Conservation (phyloP, 2,888 invertebrate genomes). For the Stenodera caucasica region DNA sequence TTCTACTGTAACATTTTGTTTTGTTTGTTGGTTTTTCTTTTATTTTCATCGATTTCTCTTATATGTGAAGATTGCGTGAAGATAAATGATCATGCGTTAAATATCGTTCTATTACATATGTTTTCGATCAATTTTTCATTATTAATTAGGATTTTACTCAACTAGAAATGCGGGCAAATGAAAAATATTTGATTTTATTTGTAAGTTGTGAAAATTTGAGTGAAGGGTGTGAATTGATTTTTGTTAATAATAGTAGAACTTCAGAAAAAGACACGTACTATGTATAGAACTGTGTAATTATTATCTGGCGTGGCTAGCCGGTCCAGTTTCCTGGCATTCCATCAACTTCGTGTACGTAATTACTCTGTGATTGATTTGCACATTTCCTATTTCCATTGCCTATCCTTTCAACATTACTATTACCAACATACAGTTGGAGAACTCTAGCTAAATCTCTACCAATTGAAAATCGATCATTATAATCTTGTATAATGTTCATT, state of each 20-base stretch:
- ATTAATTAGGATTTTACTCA: too few species aligned
- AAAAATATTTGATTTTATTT: too few species aligned
- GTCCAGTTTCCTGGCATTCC: conserved; percentile 36
- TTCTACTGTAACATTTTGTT: too few species aligned
- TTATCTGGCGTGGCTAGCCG: conserved; percentile 19
- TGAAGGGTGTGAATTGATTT: neutral
- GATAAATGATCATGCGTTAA: too few species aligned
- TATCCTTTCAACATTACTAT: conserved; percentile 36
- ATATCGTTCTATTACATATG: too few species aligned
- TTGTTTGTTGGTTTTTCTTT: too few species aligned
- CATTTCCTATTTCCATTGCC: conserved; percentile 42
- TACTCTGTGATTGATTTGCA: conserved; percentile 43
- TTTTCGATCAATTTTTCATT: too few species aligned
- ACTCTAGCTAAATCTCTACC: conserved; percentile 27
- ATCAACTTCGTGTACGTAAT: conserved; percentile 41
- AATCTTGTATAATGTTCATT: conserved; percentile 24
- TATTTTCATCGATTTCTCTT: too few species aligned
- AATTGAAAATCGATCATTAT: conserved; percentile 37
- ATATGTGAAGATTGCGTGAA: too few species aligned
- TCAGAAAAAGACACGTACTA: neutral
- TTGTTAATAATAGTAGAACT: neutral
- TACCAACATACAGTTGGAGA: conserved; percentile 30
- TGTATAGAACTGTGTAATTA: conserved; percentile 19
- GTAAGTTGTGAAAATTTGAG: too few species aligned
- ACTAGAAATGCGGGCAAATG: too few species aligned